Evolutionary conservation across 2,888 invertebrate genomes (phyloP), one percentile per base, ranked within the genome.

Genomic region (Drosophila leonis): DNA sequence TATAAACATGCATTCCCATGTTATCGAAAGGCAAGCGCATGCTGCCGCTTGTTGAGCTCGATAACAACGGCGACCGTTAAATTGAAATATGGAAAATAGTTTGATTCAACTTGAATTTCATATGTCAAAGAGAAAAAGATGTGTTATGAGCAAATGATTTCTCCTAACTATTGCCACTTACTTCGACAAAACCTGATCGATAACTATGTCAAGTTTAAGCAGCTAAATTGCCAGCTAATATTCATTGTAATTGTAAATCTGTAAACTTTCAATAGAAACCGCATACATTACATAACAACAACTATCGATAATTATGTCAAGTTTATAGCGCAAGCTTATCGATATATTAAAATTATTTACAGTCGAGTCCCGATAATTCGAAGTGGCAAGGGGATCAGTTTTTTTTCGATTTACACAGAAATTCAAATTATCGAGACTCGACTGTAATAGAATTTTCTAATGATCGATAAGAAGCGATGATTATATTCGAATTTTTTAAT

Each of bases 1-100:
- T n/a, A 42, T 8, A 15, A 15, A 29, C 46, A 27, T 46, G 44
- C 24, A 46, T 35, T 9, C 9, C 27, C 44, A 9, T 20, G 48
- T n/a, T 41, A 71, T 49, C 52, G 72, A 62, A 70, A 71, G 42
- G 13, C 13, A 24, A 20, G 9, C 52, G 13, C 20, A 44, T 6
- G 44, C 18, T 24, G 44, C n/a, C n/a, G 18, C 29, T 41, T 18
- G 29, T 9, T 13, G 5, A 55, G 24, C 12, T 37, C 59, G 29
- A 59, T 59, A 59, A 10, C 46, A 46, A 12, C 6, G 3, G 4
- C 5, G 12, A 9, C 3, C 35, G 46, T 13, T 48, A 4, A 59
- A 37, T 37, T 24, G 24, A 42, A 33, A 52, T 52, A 33, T 33
- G 18, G 20, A 52, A 15, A 37, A 39, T 54, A 46, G 15, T 46